phyloP scores from a whole-genome alignment of 1,140 invertebrate genomes.

The Drosophila busckii region DNA sequence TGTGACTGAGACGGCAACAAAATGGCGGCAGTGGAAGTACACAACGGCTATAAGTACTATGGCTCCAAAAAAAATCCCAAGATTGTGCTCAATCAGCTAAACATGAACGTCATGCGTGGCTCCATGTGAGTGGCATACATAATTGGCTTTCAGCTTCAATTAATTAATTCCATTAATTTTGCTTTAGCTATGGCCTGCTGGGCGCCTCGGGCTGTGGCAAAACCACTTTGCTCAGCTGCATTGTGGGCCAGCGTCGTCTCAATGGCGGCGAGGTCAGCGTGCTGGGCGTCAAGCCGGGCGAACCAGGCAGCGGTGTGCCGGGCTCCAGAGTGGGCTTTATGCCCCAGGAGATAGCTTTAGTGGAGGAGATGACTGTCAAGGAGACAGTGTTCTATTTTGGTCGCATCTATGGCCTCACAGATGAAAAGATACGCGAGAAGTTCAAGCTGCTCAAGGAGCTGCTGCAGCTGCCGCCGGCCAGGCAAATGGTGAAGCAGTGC shows the following conservation, averaged over 20 bases:
- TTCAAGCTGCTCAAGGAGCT: constrained; percentile 86
- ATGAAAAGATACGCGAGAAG: constrained; percentile 83
- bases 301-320: constrained; percentile 86
- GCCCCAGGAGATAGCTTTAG: constrained; percentile 94
- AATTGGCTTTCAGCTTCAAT: constrained; percentile 18
- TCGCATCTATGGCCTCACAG: constrained; percentile 88
- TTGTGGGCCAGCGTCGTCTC: constrained; percentile 88
- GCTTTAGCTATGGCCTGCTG: constrained; percentile 89
- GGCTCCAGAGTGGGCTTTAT: constrained; percentile 91
- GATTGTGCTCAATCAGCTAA: constrained; percentile 80
- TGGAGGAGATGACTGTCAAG: constrained; percentile 91
- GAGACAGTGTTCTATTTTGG: constrained; percentile 94
- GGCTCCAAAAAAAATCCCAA: constrained; percentile 80
- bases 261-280: constrained; percentile 89
- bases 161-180: constrained; percentile 4
- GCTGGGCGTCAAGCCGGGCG: constrained; percentile 87
- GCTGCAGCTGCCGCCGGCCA: constrained; percentile 85
- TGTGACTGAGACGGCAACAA: constrained; percentile 19
- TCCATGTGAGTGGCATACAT: constrained; percentile 80
- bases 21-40: constrained; percentile 80
- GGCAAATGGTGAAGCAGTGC: constrained; percentile 82
- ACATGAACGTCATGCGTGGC: constrained; percentile 82
- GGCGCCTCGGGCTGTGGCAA: constrained; percentile 92
- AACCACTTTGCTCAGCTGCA: constrained; percentile 91
- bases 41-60: constrained; percentile 81